Percentiles rank a stretch among this genome's conserved stretches.
These are phyloP conservation scores for Scopus umbretta DNA, from an alignment of 2,113 vertebrate genomes.

Conservation along the genomic window DNA sequence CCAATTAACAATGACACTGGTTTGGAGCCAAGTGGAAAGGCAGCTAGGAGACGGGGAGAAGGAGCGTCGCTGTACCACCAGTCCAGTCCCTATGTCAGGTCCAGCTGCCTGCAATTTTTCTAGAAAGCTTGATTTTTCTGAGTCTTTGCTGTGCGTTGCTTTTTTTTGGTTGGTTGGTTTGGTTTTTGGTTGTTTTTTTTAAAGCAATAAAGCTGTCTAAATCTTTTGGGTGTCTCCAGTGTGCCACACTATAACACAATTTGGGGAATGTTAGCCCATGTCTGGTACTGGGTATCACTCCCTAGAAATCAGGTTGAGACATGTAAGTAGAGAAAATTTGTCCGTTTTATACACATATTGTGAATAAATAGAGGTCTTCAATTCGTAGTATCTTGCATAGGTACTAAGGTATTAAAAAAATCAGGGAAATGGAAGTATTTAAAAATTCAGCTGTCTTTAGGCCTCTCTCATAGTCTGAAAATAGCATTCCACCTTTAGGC, in stretches of 20 bases:
- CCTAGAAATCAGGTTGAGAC: background rate
- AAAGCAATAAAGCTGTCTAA: background rate
- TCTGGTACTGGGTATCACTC: background rate
- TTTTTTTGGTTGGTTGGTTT: background rate
- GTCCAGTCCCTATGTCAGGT: background rate
- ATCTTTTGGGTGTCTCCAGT: background rate
- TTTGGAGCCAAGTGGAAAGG: background rate
- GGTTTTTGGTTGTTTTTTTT: background rate
- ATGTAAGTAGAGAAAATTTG: background rate
- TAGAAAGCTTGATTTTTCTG: background rate
- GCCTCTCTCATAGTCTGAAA: background rate
- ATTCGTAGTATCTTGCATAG: background rate
- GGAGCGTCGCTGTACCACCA: background rate
- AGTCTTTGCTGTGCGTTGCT: background rate
- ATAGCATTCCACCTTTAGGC: background rate
- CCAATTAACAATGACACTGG: constrained; percentile 40
- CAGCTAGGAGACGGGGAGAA: background rate
- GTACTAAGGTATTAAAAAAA: background rate
- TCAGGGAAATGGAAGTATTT: background rate
- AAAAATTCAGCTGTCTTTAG: background rate
- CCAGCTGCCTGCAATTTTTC: background rate
- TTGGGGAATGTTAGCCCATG: background rate
- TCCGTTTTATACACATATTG: background rate
- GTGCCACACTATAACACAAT: background rate
- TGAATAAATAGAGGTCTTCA: background rate